Base-by-base conservation (phyloP, 2,888 invertebrate genomes). In the Tortrix viridana region DNA sequence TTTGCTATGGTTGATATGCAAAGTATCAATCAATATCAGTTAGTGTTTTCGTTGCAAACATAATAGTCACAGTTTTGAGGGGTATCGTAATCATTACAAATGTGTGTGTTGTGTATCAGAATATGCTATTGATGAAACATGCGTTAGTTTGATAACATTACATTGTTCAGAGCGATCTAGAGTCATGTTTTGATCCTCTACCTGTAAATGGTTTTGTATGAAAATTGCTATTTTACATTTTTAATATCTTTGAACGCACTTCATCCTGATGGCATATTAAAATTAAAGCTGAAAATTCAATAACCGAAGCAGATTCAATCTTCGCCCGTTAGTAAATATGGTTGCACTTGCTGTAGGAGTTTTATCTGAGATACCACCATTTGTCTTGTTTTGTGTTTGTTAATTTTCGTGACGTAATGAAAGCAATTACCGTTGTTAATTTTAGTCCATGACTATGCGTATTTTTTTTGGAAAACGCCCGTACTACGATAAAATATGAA, bases 121-220 rank as follows among this genome's bases (percentile, higher is more conserved):
- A 22, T 38, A 32, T 55, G 43, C 22, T 55, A 49, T 60, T 55
- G 32, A 20, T 18, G 22, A 22, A 14, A 37, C n/a, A 41, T 50
- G 37, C 20, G 16, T 55, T 44, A 50, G 32, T 56, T 53, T 60
- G 46, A 55, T 50, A 61, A 56, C 49, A 60, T 7, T 14, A 37
- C 23, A 56, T 61, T 61, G 61, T 61, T 61, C 43, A 9, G 14
- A n/a, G 46, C 18, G 41, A 32, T 47, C 49, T 41, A 52, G 60
- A 60, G 41, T 26, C 16, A 49, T 60, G 49, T 61, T 56, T 55
- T 56, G 61, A 61, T 61, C 32, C 48, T 43, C 20, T 50, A 6
- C 18, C 44, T 50, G 55, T 44, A 19, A 44, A 61, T 50, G 37
- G 37, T 19, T 50, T 32, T 55, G 60, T 43, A 9, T 43, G 44